Conservation (phyloP, 1,140 invertebrate species). For the Drosophila fuyamai region DNA sequence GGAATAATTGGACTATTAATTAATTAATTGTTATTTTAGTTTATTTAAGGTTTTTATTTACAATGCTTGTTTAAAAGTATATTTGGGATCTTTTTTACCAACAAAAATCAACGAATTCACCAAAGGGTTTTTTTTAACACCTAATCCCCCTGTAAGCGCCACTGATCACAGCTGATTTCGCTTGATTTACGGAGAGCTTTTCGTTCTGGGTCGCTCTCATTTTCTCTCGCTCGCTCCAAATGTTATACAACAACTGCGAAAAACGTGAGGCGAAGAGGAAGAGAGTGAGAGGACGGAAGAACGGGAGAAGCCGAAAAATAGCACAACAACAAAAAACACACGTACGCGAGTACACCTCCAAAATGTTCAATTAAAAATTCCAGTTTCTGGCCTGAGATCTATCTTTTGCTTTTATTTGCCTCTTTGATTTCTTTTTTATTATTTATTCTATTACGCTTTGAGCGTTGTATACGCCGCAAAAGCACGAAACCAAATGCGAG, state of each 20-base stretch:
- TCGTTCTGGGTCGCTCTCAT: slow-evolving; percentile 14
- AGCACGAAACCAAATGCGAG: slow-evolving; percentile 71
- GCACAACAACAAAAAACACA: slow-evolving; percentile 33
- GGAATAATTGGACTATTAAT: too few species aligned
- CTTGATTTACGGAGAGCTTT: slow-evolving; percentile 38
- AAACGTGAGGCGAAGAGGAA: slow-evolving; percentile 7
- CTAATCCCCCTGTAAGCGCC: neutral
- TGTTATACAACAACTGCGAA: slow-evolving; percentile 76
- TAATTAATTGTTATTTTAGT: too few species aligned
- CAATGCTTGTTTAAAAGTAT: too few species aligned
- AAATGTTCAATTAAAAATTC: slow-evolving; percentile 70
- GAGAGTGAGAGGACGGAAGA: slow-evolving; percentile 3
- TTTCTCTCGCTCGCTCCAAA: slow-evolving; percentile 16
- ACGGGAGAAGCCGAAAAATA: slow-evolving; percentile 17
- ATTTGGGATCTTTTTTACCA: neutral
- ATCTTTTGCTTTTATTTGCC: slow-evolving; percentile 2
- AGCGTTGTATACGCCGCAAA: slow-evolving; percentile 59
- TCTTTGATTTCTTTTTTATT: slow-evolving; percentile 41
- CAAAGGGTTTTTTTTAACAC: neutral
- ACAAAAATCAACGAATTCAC: neutral
- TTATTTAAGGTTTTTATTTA: too few species aligned
- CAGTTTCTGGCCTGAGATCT: slow-evolving; percentile 42
- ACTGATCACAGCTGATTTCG: slow-evolving; percentile 4
- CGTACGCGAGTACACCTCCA: slow-evolving; percentile 34
- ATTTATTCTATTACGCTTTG: slow-evolving; percentile 45